Base-by-base conservation (phyloP, 2,113 vertebrate species). In the Aegotheles bennettii region DNA sequence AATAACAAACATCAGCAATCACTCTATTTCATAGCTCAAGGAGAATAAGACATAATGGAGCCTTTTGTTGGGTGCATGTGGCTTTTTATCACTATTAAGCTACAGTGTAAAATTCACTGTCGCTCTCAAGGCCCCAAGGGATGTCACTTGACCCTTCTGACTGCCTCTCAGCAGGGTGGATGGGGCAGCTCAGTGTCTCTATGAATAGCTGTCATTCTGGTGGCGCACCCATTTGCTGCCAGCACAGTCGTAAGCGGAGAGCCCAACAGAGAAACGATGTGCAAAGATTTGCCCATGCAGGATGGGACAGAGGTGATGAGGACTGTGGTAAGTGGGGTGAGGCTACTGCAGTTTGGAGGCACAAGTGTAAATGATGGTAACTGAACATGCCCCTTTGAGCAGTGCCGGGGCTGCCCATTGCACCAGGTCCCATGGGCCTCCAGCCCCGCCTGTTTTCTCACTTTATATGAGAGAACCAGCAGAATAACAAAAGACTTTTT, bases 251-350 rank as follows among this genome's bases (percentile, higher is more conserved):
- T 16, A 43, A 54, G 31, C 5, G 0, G 45, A 40, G 48, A 78
- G 19, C 48, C 31, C 29, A 10, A 43, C 20, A 54, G 42, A 85
- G 45, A 65, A 65, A 3, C 1, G 20, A 1, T 0, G 0, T 0
- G 25, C 26, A 16, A 12, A 35, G 74, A 21, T 13, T 7, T 28
- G 17, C 6, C 38, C 1, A 0, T 3, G 28, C 28, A 24, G 36
- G 63, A 35, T 6, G 38, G 53, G 67, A 21, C 16, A 7, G 65
- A 43, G 35, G 16, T n/a, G n/a, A n/a, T n/a, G n/a, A 73, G 21
- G n/a, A 16, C 38, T 68, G 16, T 6, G 13, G 5, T 12, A 40
- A 16, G 7, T 23, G 29, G 29, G 36, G 7, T 13, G 63, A n/a
- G 35, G 31, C 13, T 76, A 4, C 74, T 1, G 0, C 28, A 3